Conservation (phyloP, 2,113 vertebrate species). For the Phalacrocorax carbo region DNA sequence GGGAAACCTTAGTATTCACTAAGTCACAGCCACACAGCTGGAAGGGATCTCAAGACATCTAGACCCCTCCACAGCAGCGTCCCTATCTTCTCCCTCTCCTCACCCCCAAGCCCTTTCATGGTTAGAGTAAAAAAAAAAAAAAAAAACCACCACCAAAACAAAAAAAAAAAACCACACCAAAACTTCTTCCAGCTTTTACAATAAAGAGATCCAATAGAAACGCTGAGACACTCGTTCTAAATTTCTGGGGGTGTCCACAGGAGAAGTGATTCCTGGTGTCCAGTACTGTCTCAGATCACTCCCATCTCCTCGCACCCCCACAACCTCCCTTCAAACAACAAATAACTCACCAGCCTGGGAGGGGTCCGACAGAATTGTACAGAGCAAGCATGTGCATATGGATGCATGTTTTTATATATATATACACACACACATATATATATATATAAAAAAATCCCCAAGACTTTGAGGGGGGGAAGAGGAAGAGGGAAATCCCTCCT, state of each 20-base stretch:
- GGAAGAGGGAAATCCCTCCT: constrained; percentile 60
- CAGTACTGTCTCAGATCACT: background rate
- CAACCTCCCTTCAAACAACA: background rate
- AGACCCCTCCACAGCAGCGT: background rate
- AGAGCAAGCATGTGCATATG: background rate
- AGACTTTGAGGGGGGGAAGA: background rate
- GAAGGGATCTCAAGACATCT: background rate
- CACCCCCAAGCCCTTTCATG: background rate
- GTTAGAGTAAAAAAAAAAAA: background rate
- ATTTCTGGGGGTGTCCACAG: background rate
- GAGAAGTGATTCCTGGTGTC: background rate
- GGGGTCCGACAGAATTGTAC: background rate
- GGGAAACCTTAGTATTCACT: background rate
- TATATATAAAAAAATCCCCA: background rate
- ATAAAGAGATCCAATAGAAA: background rate
- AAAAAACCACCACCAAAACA: background rate
- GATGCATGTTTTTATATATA: background rate
- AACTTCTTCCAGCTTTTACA: background rate
- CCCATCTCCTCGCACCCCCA: background rate
- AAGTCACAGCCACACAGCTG: background rate
- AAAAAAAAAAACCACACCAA: background rate
- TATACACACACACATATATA: rapidly evolving
- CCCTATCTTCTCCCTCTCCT: background rate
- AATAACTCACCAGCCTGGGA: background rate
- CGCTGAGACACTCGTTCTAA: background rate